Percentiles rank a stretch among this genome's conserved stretches.
Evolutionary conservation across 2,113 vertebrate species (phyloP).

Genomic region (Chionomys nivalis): DNA sequence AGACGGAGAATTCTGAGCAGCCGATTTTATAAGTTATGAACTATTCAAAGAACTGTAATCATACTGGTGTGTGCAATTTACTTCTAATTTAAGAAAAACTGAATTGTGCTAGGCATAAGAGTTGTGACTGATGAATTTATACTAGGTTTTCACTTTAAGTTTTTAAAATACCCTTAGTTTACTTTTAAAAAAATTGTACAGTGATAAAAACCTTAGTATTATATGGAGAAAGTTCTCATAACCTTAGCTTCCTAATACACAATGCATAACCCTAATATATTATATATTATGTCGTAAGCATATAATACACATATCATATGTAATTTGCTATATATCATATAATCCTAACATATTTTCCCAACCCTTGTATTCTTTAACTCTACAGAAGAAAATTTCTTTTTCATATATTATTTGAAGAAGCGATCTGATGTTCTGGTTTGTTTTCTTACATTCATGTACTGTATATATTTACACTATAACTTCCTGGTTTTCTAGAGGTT

Average conservation of each 20-base stretch:
- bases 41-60: background rate
- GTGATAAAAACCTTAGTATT: background rate
- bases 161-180: background rate
- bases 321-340: background rate
- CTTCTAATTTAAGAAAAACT: slow-evolving; percentile 34
- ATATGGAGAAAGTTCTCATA: background rate
- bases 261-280: background rate
- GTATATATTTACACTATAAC: background rate
- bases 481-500: background rate
- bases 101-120: background rate
- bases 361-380: background rate
- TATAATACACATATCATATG: background rate
- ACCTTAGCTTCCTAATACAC: background rate
- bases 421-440: background rate
- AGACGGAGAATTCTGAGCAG: background rate
- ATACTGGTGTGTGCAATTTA: background rate
- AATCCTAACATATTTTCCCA: background rate
- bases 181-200: background rate
- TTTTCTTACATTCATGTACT: background rate
- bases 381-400: background rate
- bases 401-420: background rate
- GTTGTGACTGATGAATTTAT: background rate
- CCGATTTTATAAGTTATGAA: background rate
- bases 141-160: background rate
- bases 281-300: background rate